These are phyloP conservation scores for Dermatophagoides farinae DNA, from an alignment of 1,140 invertebrate species.

Conservation along the genomic window DNA sequence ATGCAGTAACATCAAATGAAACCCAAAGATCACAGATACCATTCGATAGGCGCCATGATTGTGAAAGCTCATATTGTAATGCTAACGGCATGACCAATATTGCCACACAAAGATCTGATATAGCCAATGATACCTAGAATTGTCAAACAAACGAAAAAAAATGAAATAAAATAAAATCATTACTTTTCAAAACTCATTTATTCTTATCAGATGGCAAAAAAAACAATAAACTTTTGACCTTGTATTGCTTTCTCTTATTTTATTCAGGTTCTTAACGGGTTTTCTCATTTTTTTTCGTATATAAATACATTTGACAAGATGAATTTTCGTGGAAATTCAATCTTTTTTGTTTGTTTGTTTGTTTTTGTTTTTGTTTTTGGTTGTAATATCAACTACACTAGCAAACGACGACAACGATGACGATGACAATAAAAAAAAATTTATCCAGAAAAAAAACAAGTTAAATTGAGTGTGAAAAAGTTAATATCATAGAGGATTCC, in stretches of 20 bases:
- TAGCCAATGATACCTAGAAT: conserved; percentile 51
- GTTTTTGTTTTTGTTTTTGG: too few relatives aligned
- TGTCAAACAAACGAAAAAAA: not conserved
- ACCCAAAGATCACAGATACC: conserved; percentile 53
- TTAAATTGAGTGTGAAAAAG: not conserved
- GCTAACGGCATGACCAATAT: conserved; percentile 45
- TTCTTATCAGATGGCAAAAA: not conserved
- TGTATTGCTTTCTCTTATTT: not conserved
- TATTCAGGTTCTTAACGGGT: not conserved
- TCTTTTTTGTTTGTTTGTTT: too few relatives aligned
- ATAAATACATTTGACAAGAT: too few relatives aligned
- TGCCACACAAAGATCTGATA: conserved; percentile 55
- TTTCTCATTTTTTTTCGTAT: too few relatives aligned
- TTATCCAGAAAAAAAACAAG: not conserved
- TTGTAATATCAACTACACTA: too few relatives aligned
- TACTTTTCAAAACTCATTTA: not conserved
- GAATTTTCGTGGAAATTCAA: too few relatives aligned
- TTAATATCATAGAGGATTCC: not conserved
- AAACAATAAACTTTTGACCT: too few relatives aligned
- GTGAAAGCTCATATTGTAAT: conserved; percentile 48
- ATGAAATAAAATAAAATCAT: not conserved
- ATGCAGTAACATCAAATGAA: conserved; percentile 85
- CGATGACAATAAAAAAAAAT: not conserved
- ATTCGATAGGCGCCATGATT: conserved; percentile 58
- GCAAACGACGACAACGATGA: too few relatives aligned